Conservation (phyloP, 2,797 vertebrate genomes). For the Dallia pectoralis region DNA sequence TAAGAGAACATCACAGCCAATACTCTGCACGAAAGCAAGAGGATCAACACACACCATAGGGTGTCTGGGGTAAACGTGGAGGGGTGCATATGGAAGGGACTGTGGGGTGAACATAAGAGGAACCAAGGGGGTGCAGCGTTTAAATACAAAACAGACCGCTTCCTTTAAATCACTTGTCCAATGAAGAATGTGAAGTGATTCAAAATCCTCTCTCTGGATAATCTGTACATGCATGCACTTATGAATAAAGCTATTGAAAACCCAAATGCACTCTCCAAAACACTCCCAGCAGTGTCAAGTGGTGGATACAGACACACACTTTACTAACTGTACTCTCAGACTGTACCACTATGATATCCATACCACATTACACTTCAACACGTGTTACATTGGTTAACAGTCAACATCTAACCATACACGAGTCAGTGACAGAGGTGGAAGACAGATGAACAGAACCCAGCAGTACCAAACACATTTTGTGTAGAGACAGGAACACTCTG, state of each 20-base stretch:
- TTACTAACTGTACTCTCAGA: neutral
- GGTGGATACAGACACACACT: slow-evolving; percentile 31
- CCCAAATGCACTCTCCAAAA: slow-evolving; percentile 40
- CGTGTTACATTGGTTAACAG: slow-evolving; percentile 3
- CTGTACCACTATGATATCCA: neutral
- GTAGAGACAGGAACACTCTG: neutral
- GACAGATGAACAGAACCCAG: neutral
- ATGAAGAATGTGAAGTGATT: neutral
- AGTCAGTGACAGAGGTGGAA: neutral
- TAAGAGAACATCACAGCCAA: slow-evolving; percentile 42
- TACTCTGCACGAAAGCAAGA: no score
- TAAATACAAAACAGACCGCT: neutral
- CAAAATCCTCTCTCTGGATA: neutral
- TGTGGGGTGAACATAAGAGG: no score
- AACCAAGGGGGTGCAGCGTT: neutral
- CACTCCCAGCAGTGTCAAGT: slow-evolving; percentile 66
- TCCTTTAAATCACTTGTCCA: neutral
- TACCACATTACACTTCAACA: neutral
- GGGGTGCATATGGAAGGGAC: no score
- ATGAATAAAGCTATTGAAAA: no score
- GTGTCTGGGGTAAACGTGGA: no score
- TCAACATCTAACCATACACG: neutral
- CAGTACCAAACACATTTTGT: neutral
- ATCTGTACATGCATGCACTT: no score
- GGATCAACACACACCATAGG: no score